These are phyloP conservation scores for Aphidius gifuensis DNA, from an alignment of 1,140 invertebrate species.

Conservation along the genomic window DNA sequence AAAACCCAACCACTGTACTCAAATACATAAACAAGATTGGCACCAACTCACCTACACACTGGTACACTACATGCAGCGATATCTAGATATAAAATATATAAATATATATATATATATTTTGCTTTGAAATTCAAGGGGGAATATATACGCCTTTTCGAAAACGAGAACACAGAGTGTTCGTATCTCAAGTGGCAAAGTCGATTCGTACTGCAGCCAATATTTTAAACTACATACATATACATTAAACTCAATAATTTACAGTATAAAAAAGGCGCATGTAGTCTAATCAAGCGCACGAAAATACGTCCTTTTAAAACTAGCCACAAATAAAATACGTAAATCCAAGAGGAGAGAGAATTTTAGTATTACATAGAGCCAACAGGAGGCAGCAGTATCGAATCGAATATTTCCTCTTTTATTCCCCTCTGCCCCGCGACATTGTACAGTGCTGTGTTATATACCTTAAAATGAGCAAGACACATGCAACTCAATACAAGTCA, in stretches of 20 bases:
- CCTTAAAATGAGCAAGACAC: no score
- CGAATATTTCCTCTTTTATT: conserved; percentile 29
- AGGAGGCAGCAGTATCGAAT: conserved; percentile 37
- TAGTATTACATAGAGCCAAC: conserved; percentile 39
- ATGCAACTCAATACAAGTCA: background rate
- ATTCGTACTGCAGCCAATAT: background rate
- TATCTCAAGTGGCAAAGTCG: conserved; percentile 22
- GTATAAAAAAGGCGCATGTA: no score
- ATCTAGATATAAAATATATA: background rate
- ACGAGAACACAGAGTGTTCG: conserved; percentile 37
- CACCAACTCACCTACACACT: no score
- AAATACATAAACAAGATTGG: no score
- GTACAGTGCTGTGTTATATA: background rate
- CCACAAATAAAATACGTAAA: conserved; percentile 2
- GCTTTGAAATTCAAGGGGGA: no score
- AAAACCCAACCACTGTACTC: no score
- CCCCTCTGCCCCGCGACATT: conserved; percentile 20
- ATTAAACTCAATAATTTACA: no score
- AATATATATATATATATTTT: no score
- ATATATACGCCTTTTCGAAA: conserved; percentile 28
- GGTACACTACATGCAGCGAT: background rate
- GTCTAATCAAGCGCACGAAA: no score
- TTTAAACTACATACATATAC: no score
- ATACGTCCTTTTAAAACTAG: background rate
- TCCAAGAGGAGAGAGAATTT: conserved; percentile 26